Percentiles rank a stretch among this genome's conserved stretches.
These are phyloP conservation scores for Drosophila phalerata DNA, from an alignment of 2,888 invertebrate species.

Conservation along the genomic window DNA sequence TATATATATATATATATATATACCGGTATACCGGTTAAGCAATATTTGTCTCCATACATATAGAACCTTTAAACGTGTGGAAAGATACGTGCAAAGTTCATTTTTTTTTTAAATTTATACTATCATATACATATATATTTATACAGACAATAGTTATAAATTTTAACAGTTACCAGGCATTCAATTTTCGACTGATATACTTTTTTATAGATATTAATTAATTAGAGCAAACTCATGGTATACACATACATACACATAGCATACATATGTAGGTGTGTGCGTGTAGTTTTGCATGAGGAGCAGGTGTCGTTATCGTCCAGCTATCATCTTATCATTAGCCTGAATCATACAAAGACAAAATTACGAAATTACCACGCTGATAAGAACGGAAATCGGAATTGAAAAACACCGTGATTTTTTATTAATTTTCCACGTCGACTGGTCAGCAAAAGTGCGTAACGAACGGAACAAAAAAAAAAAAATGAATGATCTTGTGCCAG, in stretches of 20 bases:
- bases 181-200: slow-evolving; percentile 14
- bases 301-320: slow-evolving; percentile 20
- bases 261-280: neutral
- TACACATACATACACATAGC: neutral
- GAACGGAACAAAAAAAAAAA: neutral
- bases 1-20: too few species aligned
- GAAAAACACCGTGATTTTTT: slow-evolving; percentile 23
- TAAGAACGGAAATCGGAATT: slow-evolving; percentile 41
- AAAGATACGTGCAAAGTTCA: slow-evolving; percentile 46
- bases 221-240: slow-evolving; percentile 38
- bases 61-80: slow-evolving; percentile 1
- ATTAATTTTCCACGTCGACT: slow-evolving; percentile 23
- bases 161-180: slow-evolving; percentile 46
- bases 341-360: slow-evolving; percentile 28
- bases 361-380: slow-evolving; percentile 47
- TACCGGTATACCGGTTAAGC: neutral
- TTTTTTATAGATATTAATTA: slow-evolving; percentile 61
- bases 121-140: slow-evolving; percentile 2
- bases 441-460: slow-evolving; percentile 20
- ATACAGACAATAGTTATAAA: slow-evolving; percentile 25
- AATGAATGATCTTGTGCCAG: slow-evolving; percentile 75
- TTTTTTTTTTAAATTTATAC: slow-evolving; percentile 20
- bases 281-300: slow-evolving; percentile 6
- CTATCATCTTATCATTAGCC: slow-evolving; percentile 43
- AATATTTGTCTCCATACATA: slow-evolving; percentile 1